Base-by-base conservation (phyloP, 2,113 vertebrate species). In the Eudyptes chrysolophus region DNA sequence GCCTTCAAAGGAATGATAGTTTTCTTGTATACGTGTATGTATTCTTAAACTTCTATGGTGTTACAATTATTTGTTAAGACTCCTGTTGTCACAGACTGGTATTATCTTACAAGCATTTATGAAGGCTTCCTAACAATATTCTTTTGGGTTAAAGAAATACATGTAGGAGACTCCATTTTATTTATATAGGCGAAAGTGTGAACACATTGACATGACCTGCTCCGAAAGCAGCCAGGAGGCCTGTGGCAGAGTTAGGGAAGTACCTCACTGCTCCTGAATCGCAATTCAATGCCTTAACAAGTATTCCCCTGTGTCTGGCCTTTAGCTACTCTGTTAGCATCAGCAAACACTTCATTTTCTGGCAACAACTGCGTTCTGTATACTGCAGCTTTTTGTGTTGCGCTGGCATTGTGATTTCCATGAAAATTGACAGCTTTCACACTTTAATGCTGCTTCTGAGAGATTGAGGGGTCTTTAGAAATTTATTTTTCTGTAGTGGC, bases 391-490 rank as follows among this genome's bases (percentile, higher is more conserved):
- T 93, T 96, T 95, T 96, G 81, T 96, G 66, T 91, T 77, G 87
- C 61, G 30, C 48, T 83, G 78, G 32, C 19, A 44, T 89, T 70
- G 77, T 75, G 49, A 84, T 94, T 94, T 95, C 86, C 87, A 57
- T 97, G 92, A 90, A 96, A 95, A 95, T 24, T 79, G 90, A 69
- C 95, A 95, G 48, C 71, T 90, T 92, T 92, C 81, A 87, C 89
- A 62, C 75, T 96, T 77, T 60, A 96, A 77, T 87, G 40, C 62
- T 80, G 34, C 68, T 79, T 90, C 69, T 64, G 25, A 84, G 54
- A 91, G 65, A 61, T 2, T 61, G 48, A 42, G 1, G 2, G 21
- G 10, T 80, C 70, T 93, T 87, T 58, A 74, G 62, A 95, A 94
- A 58, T 58, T n/a, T 34, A 4, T 65, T 95, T 89, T 89, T 93